phyloP scores from a whole-genome alignment of 2,113 vertebrate species.

The Shinisaurus crocodilurus region DNA sequence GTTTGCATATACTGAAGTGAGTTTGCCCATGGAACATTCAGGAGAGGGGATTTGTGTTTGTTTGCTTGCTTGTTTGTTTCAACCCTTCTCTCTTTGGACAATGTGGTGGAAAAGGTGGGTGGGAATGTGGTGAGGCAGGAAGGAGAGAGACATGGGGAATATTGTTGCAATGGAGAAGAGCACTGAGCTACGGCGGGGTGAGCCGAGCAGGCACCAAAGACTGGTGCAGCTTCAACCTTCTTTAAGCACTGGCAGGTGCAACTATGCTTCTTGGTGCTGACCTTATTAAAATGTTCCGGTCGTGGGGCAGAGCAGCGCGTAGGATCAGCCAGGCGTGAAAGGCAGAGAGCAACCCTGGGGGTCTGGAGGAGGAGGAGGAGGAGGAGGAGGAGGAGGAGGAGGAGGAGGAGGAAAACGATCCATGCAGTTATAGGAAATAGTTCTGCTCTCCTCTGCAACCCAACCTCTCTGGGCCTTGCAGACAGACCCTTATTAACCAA shows the following conservation, averaged over 20 bases:
- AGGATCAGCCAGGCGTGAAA: constrained; percentile 15
- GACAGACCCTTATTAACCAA: neutral
- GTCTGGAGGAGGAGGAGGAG: neutral
- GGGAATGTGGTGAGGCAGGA: neutral
- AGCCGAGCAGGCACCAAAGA: neutral
- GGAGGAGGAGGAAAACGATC: neutral
- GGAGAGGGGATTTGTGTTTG: neutral
- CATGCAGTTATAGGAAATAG: neutral
- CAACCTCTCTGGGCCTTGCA: neutral
- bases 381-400: neutral
- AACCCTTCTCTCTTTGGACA: neutral
- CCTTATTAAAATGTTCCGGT: constrained; percentile 33
- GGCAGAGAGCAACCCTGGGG: neutral
- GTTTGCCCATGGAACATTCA: neutral
- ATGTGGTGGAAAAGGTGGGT: neutral
- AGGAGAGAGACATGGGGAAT: neutral
- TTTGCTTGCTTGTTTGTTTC: neutral
- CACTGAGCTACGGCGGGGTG: neutral
- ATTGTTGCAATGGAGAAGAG: neutral
- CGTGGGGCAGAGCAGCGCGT: neutral
- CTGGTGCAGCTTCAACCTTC: neutral
- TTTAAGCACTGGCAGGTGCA: neutral
- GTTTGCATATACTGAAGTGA: neutral
- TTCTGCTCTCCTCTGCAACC: neutral
- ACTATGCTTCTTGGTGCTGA: neutral